These are phyloP conservation scores for Nycteola revayana DNA, from an alignment of 2,888 invertebrate species.

Conservation along the genomic window DNA sequence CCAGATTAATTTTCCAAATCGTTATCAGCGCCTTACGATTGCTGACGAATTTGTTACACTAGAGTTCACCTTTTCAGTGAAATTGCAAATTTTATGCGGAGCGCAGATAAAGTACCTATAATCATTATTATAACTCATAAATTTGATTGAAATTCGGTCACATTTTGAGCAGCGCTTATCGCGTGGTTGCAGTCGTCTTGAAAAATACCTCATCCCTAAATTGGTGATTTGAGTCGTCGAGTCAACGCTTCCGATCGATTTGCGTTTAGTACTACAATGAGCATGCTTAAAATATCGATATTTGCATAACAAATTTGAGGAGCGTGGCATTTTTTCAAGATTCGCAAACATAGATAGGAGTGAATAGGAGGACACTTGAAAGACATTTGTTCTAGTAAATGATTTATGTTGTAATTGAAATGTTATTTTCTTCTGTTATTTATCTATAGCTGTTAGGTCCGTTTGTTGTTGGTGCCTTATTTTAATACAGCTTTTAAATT, in stretches of 20 bases:
- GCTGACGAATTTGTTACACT: slow-evolving; percentile 76
- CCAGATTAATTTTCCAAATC: slow-evolving; percentile 75
- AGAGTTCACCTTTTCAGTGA: slow-evolving; percentile 79
- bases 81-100: slow-evolving; percentile 77
- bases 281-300: slow-evolving; percentile 66
- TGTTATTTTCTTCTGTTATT: no score
- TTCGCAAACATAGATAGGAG: no score
- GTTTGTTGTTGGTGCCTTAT: no score
- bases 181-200: slow-evolving; percentile 74
- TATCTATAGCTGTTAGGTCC: no score
- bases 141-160: slow-evolving; percentile 81
- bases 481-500: no score
- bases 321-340: slow-evolving; percentile 41
- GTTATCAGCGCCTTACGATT: slow-evolving; percentile 79
- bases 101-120: slow-evolving; percentile 76
- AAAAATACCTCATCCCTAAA: slow-evolving; percentile 67
- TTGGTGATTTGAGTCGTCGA: slow-evolving; percentile 54
- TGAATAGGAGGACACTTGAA: no score
- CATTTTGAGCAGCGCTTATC: slow-evolving; percentile 76
- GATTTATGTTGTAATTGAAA: no score
- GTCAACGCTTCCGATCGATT: slow-evolving; percentile 74
- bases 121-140: slow-evolving; percentile 81
- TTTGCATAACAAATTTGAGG: slow-evolving; percentile 63
- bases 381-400: no score
- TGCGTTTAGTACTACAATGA: slow-evolving; percentile 70